Conservation (phyloP, 2,113 vertebrate genomes). For the Cercocebus atys region DNA sequence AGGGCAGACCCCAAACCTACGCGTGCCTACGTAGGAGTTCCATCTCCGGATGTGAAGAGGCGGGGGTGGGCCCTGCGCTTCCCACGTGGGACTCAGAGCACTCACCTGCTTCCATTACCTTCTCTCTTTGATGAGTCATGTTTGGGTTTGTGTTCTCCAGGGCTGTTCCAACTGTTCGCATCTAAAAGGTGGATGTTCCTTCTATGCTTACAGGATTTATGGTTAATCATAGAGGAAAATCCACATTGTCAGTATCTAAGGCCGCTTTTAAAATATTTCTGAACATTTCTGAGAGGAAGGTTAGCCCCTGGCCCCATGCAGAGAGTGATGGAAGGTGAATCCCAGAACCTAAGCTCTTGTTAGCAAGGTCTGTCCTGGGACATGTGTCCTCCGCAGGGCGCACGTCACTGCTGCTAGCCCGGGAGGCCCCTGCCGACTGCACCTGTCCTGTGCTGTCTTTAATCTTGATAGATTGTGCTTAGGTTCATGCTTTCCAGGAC, state of each 20-base stretch:
- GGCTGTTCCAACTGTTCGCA: neutral
- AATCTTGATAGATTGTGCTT: neutral
- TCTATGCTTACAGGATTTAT: neutral
- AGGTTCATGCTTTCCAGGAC: constrained; percentile 4
- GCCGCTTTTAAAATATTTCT: neutral
- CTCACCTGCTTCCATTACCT: rapidly evolving
- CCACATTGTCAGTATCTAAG: neutral
- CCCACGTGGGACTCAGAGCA: rapidly evolving
- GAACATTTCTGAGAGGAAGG: neutral
- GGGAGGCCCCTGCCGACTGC: rapidly evolving
- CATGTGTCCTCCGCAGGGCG: neutral
- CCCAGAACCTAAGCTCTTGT: neutral
- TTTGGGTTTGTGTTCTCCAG: neutral
- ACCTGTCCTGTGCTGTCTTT: neutral
- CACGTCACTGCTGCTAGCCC: rapidly evolving
- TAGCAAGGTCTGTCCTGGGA: neutral
- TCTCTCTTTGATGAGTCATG: rapidly evolving
- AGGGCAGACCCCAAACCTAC: neutral
- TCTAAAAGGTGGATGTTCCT: neutral
- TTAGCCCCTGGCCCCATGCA: rapidly evolving
- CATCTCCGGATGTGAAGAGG: rapidly evolving
- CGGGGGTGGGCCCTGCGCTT: rapidly evolving
- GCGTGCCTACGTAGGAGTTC: rapidly evolving
- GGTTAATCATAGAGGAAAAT: constrained; percentile 10
- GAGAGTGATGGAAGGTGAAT: neutral